phyloP scores from a whole-genome alignment of 2,113 vertebrate genomes.

The Limanda limanda region DNA sequence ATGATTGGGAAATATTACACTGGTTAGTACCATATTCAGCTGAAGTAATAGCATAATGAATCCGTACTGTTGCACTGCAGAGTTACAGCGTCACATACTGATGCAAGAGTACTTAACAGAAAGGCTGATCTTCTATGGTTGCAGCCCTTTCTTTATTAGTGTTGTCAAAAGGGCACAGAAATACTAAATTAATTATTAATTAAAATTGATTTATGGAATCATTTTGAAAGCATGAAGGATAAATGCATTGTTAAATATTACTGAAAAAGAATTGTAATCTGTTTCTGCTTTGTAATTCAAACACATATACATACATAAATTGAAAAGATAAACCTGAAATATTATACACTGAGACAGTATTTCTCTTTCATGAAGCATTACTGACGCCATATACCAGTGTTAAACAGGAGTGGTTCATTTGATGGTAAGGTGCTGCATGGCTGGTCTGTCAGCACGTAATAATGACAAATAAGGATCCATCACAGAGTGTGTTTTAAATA shows the following conservation, averaged over 20 bases:
- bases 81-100: neutral
- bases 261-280: neutral
- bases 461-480: neutral
- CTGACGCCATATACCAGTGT: slow-evolving; percentile 4
- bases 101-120: neutral
- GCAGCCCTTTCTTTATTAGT: neutral
- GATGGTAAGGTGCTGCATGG: slow-evolving; percentile 10
- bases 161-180: neutral
- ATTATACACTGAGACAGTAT: neutral
- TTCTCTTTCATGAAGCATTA: neutral
- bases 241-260: neutral
- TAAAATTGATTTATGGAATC: neutral
- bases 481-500: slow-evolving; percentile 3
- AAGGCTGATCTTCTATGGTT: neutral
- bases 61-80: neutral
- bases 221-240: neutral
- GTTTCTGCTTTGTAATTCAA: neutral
- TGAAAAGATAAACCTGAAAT: neutral
- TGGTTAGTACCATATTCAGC: too few species aligned
- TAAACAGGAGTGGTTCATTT: slow-evolving; percentile 28
- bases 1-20: neutral
- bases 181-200: neutral
- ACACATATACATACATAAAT: too few species aligned
- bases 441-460: slow-evolving; percentile 14
- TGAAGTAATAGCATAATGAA: neutral